Evolutionary conservation across 2,888 invertebrate genomes (phyloP), one percentile per base, ranked within the genome.

Genomic region (Xanthia togata): DNA sequence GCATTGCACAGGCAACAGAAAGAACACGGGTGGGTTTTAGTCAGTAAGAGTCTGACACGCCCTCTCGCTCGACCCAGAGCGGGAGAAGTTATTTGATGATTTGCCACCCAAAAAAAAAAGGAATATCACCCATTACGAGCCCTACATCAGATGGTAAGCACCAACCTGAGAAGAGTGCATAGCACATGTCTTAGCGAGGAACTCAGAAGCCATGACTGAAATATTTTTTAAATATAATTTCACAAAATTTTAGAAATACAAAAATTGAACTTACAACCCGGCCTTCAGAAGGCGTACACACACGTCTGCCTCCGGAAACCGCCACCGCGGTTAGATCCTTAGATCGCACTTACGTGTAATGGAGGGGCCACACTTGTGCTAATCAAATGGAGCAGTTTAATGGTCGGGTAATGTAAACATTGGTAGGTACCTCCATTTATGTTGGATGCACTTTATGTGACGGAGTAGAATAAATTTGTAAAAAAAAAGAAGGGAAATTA

Each of bases 271-370:
- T n/a, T n/a, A n/a, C n/a, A n/a, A n/a, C n/a, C n/a, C n/a, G n/a
- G n/a, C n/a, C n/a, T 44, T 60, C 31, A 31, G 11, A 38, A 50
- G 5, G 17, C 38, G 17, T 17, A 71, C 3, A 17, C n/a, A 64
- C 38, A 50, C 50, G 44, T 69, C 35, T n/a, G 12, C 64, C 11
- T 20, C 2, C 50, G 8, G 62, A 26, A 59, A 23, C 68, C 64
- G 1, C 53, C 23, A 64, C n/a, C 64, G 77, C 26, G 70, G 80
- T 82, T 35, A 68, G 26, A n/a, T n/a, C n/a, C n/a, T n/a, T n/a
- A n/a, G n/a, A 69, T 47, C 53, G 60, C 69, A 72, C 47, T 72
- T 69, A 57, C n/a, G 53, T 20, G n/a, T 71, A 77, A 64, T 59
- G 53, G 26, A 20, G n/a, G n/a, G 44, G 23, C 14, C 26, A 59